phyloP scores from a whole-genome alignment of 2,888 invertebrate species.

The Mythimna ferrago region DNA sequence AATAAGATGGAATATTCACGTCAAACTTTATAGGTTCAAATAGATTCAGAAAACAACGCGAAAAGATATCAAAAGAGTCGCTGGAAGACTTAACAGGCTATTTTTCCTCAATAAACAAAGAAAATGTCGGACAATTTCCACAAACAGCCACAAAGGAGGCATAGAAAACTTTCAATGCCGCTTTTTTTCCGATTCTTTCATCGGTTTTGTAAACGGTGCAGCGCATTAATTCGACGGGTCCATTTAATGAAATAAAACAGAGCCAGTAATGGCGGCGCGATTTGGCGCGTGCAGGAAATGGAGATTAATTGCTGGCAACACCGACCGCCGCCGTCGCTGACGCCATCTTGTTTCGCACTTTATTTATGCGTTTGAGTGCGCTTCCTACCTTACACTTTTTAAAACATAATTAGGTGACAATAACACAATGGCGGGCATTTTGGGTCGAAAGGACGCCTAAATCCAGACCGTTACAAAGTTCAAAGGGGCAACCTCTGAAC shows the following conservation, averaged over 20 bases:
- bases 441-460: constrained; percentile 12
- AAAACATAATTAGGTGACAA: constrained; percentile 18
- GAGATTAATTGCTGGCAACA: constrained; percentile 88
- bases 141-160: constrained; percentile 79
- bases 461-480: constrained; percentile 22
- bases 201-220: constrained; percentile 82
- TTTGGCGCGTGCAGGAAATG: constrained; percentile 87
- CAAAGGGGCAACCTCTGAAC: constrained; percentile 34
- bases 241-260: constrained; percentile 89
- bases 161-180: constrained; percentile 78
- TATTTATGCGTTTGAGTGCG: constrained; percentile 82
- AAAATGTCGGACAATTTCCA: constrained; percentile 75
- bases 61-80: constrained; percentile 49
- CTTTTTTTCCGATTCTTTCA: constrained; percentile 78
- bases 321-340: constrained; percentile 76
- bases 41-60: constrained; percentile 48
- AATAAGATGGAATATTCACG: constrained; percentile 35
- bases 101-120: constrained; percentile 74
- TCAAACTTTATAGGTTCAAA: constrained; percentile 46
- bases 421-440: neutral
- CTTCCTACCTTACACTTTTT: constrained; percentile 56
- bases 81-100: constrained; percentile 59
- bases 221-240: constrained; percentile 86
- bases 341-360: constrained; percentile 84
- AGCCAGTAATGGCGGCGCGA: constrained; percentile 84